Percentiles rank a stretch among this genome's conserved stretches.
Conservation (phyloP, 2,888 invertebrate species). For the Balanococcus diminutus region DNA sequence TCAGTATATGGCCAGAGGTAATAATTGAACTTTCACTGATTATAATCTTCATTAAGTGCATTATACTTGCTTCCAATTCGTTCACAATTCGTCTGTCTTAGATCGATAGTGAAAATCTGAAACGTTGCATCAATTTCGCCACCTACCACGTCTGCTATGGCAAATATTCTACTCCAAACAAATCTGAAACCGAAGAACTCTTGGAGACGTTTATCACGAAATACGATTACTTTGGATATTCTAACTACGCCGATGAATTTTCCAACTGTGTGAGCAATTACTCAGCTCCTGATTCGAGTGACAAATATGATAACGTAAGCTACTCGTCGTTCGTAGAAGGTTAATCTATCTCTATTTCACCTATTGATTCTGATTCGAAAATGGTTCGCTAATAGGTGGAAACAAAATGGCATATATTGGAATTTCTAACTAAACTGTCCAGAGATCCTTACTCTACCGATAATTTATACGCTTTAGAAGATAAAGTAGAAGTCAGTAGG, state of each 20-base stretch:
- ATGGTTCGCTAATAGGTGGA: background rate
- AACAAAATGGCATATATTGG: background rate
- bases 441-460: background rate
- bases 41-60: no score
- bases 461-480: background rate
- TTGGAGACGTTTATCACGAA: background rate
- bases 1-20: background rate
- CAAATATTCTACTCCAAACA: background rate
- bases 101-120: background rate
- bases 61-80: no score
- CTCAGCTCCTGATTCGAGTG: background rate
- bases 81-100: background rate
- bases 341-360: no score
- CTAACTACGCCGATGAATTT: background rate
- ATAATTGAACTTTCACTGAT: no score
- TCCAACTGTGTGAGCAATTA: background rate
- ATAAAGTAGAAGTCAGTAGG: background rate
- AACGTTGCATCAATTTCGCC: background rate
- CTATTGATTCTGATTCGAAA: no score
- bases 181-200: background rate
- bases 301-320: background rate
- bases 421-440: constrained; percentile 4
- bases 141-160: background rate
- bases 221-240: background rate
- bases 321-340: no score